Conservation (phyloP, 2,113 vertebrate species). For the Stigmatopora argus region DNA sequence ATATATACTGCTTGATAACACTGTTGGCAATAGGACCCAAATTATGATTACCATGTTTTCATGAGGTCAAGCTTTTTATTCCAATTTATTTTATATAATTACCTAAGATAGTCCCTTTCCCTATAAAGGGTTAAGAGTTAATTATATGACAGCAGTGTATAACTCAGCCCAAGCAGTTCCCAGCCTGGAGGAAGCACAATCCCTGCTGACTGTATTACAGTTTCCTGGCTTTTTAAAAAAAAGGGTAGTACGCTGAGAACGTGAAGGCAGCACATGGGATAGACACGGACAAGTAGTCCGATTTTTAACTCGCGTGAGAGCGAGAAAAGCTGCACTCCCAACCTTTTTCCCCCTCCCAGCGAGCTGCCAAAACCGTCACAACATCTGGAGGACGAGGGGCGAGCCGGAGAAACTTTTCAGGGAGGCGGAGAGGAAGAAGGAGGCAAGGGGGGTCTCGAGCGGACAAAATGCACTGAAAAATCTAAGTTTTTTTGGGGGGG, state of each 20-base stretch:
- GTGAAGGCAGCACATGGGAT: background rate
- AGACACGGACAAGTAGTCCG: background rate
- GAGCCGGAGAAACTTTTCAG: conserved; percentile 43
- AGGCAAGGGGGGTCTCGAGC: conserved; percentile 26
- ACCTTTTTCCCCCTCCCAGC: background rate
- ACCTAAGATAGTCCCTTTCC: too few relatives aligned
- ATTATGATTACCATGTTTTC: too few relatives aligned
- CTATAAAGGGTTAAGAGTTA: conserved; percentile 39
- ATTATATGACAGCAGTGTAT: conserved; percentile 63
- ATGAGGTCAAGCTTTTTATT: too few relatives aligned
- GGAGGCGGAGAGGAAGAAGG: conserved; percentile 52
- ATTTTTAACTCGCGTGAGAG: conserved; percentile 11
- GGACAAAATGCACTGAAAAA: conserved; percentile 47
- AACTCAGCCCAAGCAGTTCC: conserved; percentile 63
- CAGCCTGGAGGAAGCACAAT: conserved; percentile 72
- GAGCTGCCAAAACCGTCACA: conserved; percentile 28
- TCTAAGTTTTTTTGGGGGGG: conserved; percentile 1
- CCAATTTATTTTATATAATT: too few relatives aligned
- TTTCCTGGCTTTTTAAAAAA: conserved; percentile 67
- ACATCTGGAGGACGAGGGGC: conserved; percentile 60
- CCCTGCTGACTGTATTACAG: conserved; percentile 65
- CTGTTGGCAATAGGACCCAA: too few relatives aligned
- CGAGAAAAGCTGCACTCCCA: conserved; percentile 10
- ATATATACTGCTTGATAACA: too few relatives aligned
- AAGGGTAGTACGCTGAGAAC: conserved; percentile 39